Conservation (phyloP, 2,888 invertebrate species). For the Micoletzkya japonica region DNA sequence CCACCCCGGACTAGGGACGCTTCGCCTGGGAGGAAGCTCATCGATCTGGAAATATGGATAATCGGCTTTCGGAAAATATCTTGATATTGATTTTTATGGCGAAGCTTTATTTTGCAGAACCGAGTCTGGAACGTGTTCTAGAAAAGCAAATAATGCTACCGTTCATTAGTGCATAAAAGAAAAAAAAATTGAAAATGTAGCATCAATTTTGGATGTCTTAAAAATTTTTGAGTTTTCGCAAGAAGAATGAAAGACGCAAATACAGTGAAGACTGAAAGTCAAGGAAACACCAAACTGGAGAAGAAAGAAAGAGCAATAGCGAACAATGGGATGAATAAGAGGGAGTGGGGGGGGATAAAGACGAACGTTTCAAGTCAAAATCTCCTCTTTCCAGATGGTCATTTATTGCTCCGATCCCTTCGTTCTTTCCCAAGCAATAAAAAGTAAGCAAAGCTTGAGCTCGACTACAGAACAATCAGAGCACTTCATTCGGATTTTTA, state of each 20-base stretch:
- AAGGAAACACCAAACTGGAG: not conserved
- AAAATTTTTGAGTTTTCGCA: not conserved
- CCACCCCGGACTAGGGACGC: not conserved
- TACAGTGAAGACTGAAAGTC: not conserved
- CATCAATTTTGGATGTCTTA: not conserved
- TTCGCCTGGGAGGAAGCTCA: not conserved
- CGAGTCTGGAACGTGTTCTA: no score
- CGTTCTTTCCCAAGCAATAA: no score
- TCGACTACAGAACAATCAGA: no score
- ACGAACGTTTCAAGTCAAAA: not conserved
- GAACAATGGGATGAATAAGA: no score
- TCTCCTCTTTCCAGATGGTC: no score
- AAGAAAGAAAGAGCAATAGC: no score
- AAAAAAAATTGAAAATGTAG: not conserved
- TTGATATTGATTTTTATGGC: not conserved
- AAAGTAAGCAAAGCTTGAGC: no score
- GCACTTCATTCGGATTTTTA: no score
- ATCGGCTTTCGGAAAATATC: not conserved
- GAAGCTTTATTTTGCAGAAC: not conserved
- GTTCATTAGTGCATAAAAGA: no score
- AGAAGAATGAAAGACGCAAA: not conserved
- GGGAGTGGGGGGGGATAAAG: not conserved
- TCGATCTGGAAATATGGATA: conserved; percentile 5
- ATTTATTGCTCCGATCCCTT: no score
- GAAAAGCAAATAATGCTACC: no score